phyloP scores from a whole-genome alignment of 2,888 invertebrate species.

The Marronus borbonicus region DNA sequence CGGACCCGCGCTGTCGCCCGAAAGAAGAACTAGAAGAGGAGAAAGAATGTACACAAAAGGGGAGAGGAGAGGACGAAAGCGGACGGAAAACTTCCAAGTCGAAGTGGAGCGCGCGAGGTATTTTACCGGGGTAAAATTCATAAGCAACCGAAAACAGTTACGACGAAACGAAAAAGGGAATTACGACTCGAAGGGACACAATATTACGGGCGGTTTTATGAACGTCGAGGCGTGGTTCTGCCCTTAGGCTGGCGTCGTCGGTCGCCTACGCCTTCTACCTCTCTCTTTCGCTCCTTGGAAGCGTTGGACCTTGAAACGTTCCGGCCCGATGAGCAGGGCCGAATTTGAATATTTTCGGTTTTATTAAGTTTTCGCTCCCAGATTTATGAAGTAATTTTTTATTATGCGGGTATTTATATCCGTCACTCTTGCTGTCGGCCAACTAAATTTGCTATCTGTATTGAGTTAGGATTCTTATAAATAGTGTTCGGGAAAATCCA shows the following conservation, averaged over 20 bases:
- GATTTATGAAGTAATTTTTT: slow-evolving; percentile 21
- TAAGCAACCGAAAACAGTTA: slow-evolving; percentile 41
- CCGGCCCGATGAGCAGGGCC: slow-evolving; percentile 7
- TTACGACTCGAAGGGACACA: slow-evolving; percentile 38
- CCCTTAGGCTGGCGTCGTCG: not conserved
- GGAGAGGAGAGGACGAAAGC: not conserved
- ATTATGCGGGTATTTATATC: not conserved
- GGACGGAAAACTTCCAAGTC: slow-evolving; percentile 10
- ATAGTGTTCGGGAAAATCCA: no score
- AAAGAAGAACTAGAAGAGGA: not conserved
- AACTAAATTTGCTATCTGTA: no score
- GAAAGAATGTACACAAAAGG: not conserved
- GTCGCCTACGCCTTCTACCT: not conserved
- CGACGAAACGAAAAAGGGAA: slow-evolving; percentile 23
- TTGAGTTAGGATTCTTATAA: no score
- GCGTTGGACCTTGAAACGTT: slow-evolving; percentile 34
- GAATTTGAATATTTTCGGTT: slow-evolving; percentile 30
- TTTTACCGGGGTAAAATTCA: slow-evolving; percentile 33
- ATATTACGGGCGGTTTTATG: slow-evolving; percentile 37
- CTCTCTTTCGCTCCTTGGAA: not conserved
- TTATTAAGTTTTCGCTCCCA: slow-evolving; percentile 9
- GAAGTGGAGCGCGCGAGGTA: slow-evolving; percentile 4
- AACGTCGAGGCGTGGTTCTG: slow-evolving; percentile 19
- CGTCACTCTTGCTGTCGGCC: not conserved
- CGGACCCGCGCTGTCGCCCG: slow-evolving; percentile 9